Evolutionary conservation across 2,797 vertebrate genomes (phyloP), one percentile per base, ranked within the genome.

Genomic region (Syndactyla subalaris): DNA sequence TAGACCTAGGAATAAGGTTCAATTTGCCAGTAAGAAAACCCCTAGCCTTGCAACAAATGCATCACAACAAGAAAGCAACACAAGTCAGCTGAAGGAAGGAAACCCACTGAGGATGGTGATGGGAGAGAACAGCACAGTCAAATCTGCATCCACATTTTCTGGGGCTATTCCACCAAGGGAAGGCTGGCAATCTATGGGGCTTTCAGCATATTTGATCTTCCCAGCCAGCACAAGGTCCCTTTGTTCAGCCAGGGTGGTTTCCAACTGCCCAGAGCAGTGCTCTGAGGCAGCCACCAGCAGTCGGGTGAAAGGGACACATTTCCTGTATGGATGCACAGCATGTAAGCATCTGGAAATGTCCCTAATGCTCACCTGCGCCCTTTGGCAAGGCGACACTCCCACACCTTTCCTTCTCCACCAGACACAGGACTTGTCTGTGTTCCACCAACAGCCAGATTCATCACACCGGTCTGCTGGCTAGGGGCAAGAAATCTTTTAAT

Each of bases 1-100:
- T 5, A 95, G 68, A 74, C 34, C 72, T 57, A 89, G 59, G 67
- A 91, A 82, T 34, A 85, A 68, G 38, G 65, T 87, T 77, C 86
- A 68, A 6, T 34, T 63, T 88, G 67, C 52, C 9, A 1, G 34
- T 72, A 88, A 88, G 68, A 30, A 93, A 95, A 72, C 32, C 46
- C 65, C 62, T 20, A 77, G 38, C 48, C 52, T 61, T 36, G 65
- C 52, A 65, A 61, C 57, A 54, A 67, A 52, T 0, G 1, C 34
- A 46, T 58, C 36, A 18, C 34, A 65, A 36, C 0, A 4, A 43
- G 27, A 83, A 77, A 85, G n/a, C 36, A 89, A 39, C 5, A 7
- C 34, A 45, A 63, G 29, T 20, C 51, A 49, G 51, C 43, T 58
- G 62, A 66, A 17, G 3, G 1, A 85, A 82, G 34, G 67, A 62